Percentiles rank a stretch among this genome's conserved stretches.
Conservation (phyloP, 2,888 invertebrate genomes). For the Ectobius pallidus region DNA sequence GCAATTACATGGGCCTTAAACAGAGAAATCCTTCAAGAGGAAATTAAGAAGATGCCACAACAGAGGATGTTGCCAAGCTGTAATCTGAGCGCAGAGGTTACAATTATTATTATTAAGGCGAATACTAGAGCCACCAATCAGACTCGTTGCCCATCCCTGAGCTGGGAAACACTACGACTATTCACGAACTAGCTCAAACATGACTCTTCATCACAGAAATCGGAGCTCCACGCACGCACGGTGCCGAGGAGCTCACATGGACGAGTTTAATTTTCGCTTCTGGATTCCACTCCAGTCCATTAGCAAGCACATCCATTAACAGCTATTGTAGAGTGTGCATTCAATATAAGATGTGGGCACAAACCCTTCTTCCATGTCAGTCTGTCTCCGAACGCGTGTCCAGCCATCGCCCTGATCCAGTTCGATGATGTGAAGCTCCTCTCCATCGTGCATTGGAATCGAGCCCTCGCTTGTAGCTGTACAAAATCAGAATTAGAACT, state of each 20-base stretch:
- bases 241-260: neutral
- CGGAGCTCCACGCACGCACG: too few relatives aligned
- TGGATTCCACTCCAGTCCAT: constrained; percentile 8
- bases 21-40: too few relatives aligned
- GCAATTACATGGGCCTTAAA: too few relatives aligned
- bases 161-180: too few relatives aligned
- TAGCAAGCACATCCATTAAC: constrained; percentile 24
- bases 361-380: constrained; percentile 91
- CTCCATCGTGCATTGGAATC: constrained; percentile 93
- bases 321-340: constrained; percentile 70
- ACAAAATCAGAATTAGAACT: constrained; percentile 45
- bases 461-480: constrained; percentile 95
- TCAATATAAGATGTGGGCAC: constrained; percentile 98
- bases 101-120: too few relatives aligned
- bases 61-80: too few relatives aligned
- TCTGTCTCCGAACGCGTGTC: constrained; percentile 87
- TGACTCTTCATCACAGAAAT: too few relatives aligned
- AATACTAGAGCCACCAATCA: too few relatives aligned
- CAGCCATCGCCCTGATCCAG: constrained; percentile 98
- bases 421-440: constrained; percentile 93
- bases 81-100: too few relatives aligned
- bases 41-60: too few relatives aligned
- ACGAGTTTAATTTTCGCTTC: constrained; percentile 5
- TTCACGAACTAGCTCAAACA: too few relatives aligned
- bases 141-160: too few relatives aligned